These are phyloP conservation scores for Trichopoda pennipes DNA, from an alignment of 2,888 invertebrate species.

Conservation along the genomic window DNA sequence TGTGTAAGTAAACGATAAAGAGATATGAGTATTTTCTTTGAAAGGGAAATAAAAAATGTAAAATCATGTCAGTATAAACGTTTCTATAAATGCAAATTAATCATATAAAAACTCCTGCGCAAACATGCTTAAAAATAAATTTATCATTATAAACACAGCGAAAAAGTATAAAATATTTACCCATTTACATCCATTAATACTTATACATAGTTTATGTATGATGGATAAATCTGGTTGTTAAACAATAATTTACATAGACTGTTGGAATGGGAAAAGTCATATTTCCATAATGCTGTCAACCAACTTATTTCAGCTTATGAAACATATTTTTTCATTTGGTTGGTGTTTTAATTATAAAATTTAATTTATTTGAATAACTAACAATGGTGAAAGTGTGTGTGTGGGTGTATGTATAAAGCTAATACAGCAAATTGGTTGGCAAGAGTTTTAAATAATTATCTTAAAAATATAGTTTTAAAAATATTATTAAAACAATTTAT, in stretches of 20 bases:
- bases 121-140: constrained; percentile 22
- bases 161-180: constrained; percentile 41
- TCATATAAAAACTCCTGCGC: not conserved
- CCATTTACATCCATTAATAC: constrained; percentile 1
- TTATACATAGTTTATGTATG: not conserved
- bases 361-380: not conserved
- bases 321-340: not conserved
- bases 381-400: too few species aligned
- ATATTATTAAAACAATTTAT: too few species aligned
- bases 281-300: not conserved
- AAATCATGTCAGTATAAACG: constrained; percentile 6
- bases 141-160: constrained; percentile 30
- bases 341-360: not conserved
- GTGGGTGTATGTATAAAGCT: too few species aligned
- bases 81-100: constrained; percentile 6
- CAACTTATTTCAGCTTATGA: not conserved
- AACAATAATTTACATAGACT: constrained; percentile 35
- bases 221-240: not conserved
- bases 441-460: too few species aligned
- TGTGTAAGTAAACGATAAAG: not conserved
- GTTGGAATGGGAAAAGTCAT: not conserved
- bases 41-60: not conserved
- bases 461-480: too few species aligned
- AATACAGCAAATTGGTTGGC: too few species aligned
- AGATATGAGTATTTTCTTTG: not conserved